These are phyloP conservation scores for Perodicticus potto DNA, from an alignment of 2,797 vertebrate genomes.

Conservation along the genomic window DNA sequence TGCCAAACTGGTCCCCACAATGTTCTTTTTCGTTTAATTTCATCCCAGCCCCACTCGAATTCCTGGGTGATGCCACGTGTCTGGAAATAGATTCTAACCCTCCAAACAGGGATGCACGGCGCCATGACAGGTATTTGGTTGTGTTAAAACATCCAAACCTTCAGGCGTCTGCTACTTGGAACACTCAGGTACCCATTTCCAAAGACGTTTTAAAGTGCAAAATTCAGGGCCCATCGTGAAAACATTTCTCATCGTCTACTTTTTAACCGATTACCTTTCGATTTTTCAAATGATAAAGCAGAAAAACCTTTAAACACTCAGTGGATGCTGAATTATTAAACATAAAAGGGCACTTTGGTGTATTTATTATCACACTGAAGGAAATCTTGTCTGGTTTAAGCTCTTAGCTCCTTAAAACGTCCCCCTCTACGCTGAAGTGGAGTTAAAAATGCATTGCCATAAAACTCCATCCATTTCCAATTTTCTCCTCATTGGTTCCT, in stretches of 20 bases:
- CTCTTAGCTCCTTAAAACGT: constrained; percentile 84
- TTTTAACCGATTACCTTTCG: constrained; percentile 82
- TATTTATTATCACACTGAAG: constrained; percentile 87
- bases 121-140: neutral
- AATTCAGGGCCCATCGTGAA: constrained; percentile 32
- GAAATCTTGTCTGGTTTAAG: constrained; percentile 85
- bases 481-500: constrained; percentile 61
- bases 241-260: constrained; percentile 73
- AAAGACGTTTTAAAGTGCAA: neutral
- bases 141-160: constrained; percentile 48
- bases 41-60: accelerated
- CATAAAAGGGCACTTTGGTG: constrained; percentile 85
- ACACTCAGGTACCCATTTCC: neutral
- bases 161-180: neutral
- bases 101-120: neutral
- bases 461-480: constrained; percentile 70
- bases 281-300: constrained; percentile 86
- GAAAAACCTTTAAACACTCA: constrained; percentile 85
- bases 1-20: neutral
- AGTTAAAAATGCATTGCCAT: constrained; percentile 78
- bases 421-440: constrained; percentile 71
- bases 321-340: constrained; percentile 88
- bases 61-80: accelerated
- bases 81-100: accelerated
- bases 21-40: neutral